Evolutionary conservation across 2,113 vertebrate genomes (phyloP).

Genomic region (Antechinus stuartii): DNA sequence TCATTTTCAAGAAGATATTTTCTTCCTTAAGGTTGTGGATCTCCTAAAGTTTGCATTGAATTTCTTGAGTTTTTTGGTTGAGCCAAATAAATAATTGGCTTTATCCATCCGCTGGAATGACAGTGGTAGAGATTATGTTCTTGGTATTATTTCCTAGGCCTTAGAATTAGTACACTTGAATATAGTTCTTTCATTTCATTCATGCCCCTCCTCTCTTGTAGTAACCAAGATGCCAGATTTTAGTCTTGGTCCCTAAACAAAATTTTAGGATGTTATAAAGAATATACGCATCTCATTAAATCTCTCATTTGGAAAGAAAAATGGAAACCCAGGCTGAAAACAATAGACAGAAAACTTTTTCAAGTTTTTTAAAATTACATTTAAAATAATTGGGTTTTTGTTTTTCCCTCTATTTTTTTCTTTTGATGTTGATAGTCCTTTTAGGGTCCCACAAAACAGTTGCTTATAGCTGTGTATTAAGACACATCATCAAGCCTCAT

Average conservation of each 20-base stretch:
- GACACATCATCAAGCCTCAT: conserved; percentile 46
- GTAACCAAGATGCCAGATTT: conserved; percentile 15
- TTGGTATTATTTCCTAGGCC: conserved; percentile 71
- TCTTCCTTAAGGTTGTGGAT: no score
- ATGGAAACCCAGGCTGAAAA: not conserved
- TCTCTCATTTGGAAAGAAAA: not conserved
- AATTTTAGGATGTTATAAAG: not conserved
- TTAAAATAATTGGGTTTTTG: conserved; percentile 10
- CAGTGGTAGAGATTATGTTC: not conserved
- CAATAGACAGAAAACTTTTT: conserved; percentile 1
- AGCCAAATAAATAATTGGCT: not conserved
- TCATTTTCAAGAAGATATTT: no score
- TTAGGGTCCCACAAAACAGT: conserved; percentile 21
- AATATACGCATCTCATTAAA: not conserved
- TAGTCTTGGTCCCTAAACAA: not conserved
- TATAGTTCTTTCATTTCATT: conserved; percentile 2
- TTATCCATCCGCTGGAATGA: not conserved
- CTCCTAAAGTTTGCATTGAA: not conserved
- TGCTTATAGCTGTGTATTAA: conserved; percentile 40
- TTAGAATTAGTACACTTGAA: conserved; percentile 46
- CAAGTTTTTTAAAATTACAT: not conserved
- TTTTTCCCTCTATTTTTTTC: conserved; percentile 8
- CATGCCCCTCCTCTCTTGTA: not conserved
- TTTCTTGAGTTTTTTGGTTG: conserved; percentile 50
- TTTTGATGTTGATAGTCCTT: not conserved